A percentile compares a stretch with the other conserved stretches of the same genome.
Conservation (phyloP, 2,888 invertebrate species). For the Dolomedes plantarius region DNA sequence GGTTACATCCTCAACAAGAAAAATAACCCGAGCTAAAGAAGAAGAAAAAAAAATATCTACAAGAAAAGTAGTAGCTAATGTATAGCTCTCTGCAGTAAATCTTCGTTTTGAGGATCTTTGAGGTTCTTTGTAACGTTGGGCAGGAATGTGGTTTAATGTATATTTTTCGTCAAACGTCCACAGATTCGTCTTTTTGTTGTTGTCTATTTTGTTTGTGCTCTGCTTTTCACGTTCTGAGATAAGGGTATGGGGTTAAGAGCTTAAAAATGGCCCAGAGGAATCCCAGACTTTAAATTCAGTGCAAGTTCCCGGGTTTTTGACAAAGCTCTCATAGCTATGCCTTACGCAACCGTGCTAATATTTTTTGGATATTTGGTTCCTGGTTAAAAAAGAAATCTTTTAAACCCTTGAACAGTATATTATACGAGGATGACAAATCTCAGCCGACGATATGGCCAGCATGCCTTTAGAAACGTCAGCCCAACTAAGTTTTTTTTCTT, state of each 20-base stretch:
- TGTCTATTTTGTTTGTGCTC: slow-evolving; percentile 2
- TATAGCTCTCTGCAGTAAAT: slow-evolving; percentile 30
- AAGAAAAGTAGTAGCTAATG: slow-evolving; percentile 35
- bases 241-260: background rate
- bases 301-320: no score
- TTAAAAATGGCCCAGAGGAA: background rate
- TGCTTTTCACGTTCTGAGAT: background rate
- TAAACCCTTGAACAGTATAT: no score
- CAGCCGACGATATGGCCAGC: no score
- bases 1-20: slow-evolving; percentile 43
- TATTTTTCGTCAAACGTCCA: slow-evolving; percentile 5
- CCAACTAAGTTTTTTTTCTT: no score
- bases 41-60: slow-evolving; percentile 27
- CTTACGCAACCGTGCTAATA: no score
- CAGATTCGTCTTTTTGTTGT: background rate
- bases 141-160: slow-evolving; percentile 15
- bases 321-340: no score
- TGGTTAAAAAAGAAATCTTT: no score
- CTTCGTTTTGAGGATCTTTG: slow-evolving; percentile 20
- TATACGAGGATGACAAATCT: no score
- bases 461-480: no score
- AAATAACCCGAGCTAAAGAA: slow-evolving; percentile 32
- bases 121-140: background rate
- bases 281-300: background rate
- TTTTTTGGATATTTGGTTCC: no score